These are phyloP conservation scores for Sesia bembeciformis DNA, from an alignment of 2,888 invertebrate genomes.

Conservation along the genomic window DNA sequence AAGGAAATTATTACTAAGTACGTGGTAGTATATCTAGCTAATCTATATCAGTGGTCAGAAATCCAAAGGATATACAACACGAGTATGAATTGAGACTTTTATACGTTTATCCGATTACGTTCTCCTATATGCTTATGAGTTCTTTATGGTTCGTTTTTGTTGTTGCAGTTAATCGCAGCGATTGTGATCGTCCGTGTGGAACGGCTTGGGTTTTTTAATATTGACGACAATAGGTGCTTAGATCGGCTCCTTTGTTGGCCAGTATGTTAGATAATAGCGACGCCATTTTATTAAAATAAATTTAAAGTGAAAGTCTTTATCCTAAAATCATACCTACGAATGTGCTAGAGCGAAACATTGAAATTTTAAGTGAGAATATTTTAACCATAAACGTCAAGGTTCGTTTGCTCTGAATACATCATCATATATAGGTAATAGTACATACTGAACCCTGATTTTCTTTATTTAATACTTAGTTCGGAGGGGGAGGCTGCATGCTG, in stretches of 20 bases:
- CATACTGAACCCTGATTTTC: too few relatives aligned
- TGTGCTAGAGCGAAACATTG: too few relatives aligned
- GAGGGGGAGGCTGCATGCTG: too few relatives aligned
- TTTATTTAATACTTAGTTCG: too few relatives aligned
- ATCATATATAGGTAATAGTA: too few relatives aligned
- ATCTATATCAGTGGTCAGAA: not conserved
- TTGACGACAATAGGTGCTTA: not conserved
- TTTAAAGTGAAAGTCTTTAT: too few relatives aligned
- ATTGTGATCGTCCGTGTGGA: slow-evolving; percentile 42
- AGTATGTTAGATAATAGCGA: not conserved
- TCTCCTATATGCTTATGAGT: slow-evolving; percentile 59
- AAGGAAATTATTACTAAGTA: too few relatives aligned
- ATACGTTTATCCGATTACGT: slow-evolving; percentile 65
- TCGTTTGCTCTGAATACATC: too few relatives aligned
- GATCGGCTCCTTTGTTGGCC: not conserved
- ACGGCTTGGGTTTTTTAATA: slow-evolving; percentile 7
- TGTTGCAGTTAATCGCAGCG: slow-evolving; percentile 44
- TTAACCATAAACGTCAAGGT: too few relatives aligned
- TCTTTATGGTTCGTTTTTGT: slow-evolving; percentile 53
- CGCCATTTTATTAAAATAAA: not conserved
- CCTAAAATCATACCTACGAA: too few relatives aligned
- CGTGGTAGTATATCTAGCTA: too few relatives aligned
- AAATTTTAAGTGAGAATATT: too few relatives aligned
- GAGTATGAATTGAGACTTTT: slow-evolving; percentile 31
- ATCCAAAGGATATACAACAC: slow-evolving; percentile 6